Evolutionary conservation across 2,113 vertebrate genomes (phyloP), one percentile per base, ranked within the genome.

Genomic region (Piaya cayana): DNA sequence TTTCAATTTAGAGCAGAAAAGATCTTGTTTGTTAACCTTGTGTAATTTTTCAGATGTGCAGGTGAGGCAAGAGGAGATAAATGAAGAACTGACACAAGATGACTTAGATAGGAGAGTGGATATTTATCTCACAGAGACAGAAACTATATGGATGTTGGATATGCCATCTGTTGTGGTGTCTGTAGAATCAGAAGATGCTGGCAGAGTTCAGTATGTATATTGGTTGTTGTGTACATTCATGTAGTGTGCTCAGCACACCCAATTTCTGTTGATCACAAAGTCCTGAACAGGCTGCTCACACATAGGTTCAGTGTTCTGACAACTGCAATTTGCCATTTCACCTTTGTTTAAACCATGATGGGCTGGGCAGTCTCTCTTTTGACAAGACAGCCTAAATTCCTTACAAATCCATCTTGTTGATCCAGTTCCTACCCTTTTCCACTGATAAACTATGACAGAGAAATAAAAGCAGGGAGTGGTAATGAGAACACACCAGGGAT

Each of bases 101-200:
- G 97, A 98, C 55, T 81, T 99, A 84, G 97, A 98, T 49, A 98
- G 92, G 58, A 62, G 60, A 14, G 89, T 98, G 70, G 95, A 98
- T 21, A 70, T 98, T 77, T 83, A 96, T 67, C 96, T 99, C 29
- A 94, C 96, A 0, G 99, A 99, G 94, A 98, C 98, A 0, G 98
- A 98, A 84, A 98, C 92, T 8, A 65, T 99, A 42, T 97, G 96
- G 74, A 59, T 99, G 36, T 93, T 99, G 76, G 96, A 99, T 36
- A 76, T 99, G 59, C 98, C 98, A 5, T 74, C 96, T n/a, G 90
- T 92, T 27, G 82, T 95, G 26, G 19, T 98, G 88, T 98, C 98
- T 36, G 72, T 88, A 21, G 98, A 99, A 45, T 97, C 98, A 21
- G 97, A 98, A 82, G 97, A 98, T 3, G 98, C 98, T 30, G 97